Percentiles rank a stretch among this genome's conserved stretches.
Evolutionary conservation across 1,140 invertebrate genomes (phyloP).

Genomic region (Ceratosolen solmsi): DNA sequence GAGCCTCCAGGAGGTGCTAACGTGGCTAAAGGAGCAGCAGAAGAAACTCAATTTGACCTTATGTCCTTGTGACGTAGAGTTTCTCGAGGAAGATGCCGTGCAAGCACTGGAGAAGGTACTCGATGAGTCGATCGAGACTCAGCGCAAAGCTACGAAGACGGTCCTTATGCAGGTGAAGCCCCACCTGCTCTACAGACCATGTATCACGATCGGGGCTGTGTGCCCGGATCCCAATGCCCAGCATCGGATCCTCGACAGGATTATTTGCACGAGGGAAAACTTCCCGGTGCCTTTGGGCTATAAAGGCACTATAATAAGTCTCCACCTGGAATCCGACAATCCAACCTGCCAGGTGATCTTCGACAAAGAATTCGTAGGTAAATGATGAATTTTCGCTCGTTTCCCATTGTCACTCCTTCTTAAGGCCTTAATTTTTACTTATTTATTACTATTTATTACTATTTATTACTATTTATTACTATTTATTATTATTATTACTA

Average conservation of each 20-base stretch:
- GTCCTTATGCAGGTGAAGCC: constrained; percentile 86
- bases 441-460: no score
- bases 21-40: constrained; percentile 83
- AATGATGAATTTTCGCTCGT: no score
- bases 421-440: no score
- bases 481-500: no score
- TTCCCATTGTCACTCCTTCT: no score
- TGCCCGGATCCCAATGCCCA: constrained; percentile 79
- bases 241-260: constrained; percentile 85
- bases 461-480: no score
- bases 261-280: constrained; percentile 83
- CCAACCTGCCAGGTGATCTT: constrained; percentile 84
- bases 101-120: constrained; percentile 76
- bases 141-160: constrained; percentile 65
- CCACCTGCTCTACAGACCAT: constrained; percentile 77
- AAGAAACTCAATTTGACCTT: constrained; percentile 75
- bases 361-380: constrained; percentile 80
- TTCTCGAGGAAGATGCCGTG: constrained; percentile 81
- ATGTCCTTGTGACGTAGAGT: constrained; percentile 79
- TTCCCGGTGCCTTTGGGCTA: constrained; percentile 86
- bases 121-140: constrained; percentile 67
- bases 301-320: constrained; percentile 86
- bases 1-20: constrained; percentile 76
- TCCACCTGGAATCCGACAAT: constrained; percentile 75
- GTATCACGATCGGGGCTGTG: constrained; percentile 61